A percentile compares a stretch with the other conserved stretches of the same genome.
Conservation (phyloP, 2,888 invertebrate genomes). For the Drosophila heteroneura region DNA sequence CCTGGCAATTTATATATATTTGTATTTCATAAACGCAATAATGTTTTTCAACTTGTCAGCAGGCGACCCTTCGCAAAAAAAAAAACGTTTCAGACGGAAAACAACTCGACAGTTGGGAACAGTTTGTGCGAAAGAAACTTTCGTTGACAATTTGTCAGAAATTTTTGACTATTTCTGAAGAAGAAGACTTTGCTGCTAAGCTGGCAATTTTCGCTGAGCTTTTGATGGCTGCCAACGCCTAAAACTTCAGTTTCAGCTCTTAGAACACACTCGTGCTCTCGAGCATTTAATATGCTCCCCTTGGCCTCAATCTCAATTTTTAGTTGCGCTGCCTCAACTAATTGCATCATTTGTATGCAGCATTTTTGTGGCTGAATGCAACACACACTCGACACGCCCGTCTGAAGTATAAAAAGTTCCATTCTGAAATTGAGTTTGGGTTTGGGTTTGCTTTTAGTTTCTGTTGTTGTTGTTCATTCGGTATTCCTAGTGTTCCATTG, state of each 20-base stretch:
- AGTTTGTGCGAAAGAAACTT: conserved; percentile 50
- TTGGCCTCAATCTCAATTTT: conserved; percentile 32
- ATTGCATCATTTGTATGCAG: conserved; percentile 85
- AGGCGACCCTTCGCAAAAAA: conserved; percentile 37
- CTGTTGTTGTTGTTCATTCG: conserved; percentile 17
- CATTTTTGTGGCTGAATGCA: conserved; percentile 64
- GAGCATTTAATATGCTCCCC: conserved; percentile 55
- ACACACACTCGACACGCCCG: conserved; percentile 38
- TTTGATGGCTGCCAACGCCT: conserved; percentile 41
- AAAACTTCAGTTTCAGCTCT: conserved; percentile 50
- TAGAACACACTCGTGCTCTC: conserved; percentile 17
- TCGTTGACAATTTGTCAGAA: conserved; percentile 75
- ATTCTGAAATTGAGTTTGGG: conserved; percentile 34
- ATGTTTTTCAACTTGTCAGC: conserved; percentile 57
- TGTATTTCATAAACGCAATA: conserved; percentile 51
- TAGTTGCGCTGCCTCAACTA: conserved; percentile 57
- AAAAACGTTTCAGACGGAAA: conserved; percentile 25
- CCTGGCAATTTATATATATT: conserved; percentile 29
- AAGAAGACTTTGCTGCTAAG: conserved; percentile 42
- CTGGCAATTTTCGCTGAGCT: conserved; percentile 41
- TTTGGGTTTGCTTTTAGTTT: conserved; percentile 31
- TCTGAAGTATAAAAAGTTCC: conserved; percentile 55
- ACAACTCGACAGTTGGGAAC: conserved; percentile 30
- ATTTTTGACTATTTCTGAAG: conserved; percentile 55
- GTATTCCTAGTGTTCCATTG: conserved; percentile 47